Evolutionary conservation across 2,113 vertebrate species (phyloP), one percentile per base, ranked within the genome.

Genomic region (Neoarius graeffei): DNA sequence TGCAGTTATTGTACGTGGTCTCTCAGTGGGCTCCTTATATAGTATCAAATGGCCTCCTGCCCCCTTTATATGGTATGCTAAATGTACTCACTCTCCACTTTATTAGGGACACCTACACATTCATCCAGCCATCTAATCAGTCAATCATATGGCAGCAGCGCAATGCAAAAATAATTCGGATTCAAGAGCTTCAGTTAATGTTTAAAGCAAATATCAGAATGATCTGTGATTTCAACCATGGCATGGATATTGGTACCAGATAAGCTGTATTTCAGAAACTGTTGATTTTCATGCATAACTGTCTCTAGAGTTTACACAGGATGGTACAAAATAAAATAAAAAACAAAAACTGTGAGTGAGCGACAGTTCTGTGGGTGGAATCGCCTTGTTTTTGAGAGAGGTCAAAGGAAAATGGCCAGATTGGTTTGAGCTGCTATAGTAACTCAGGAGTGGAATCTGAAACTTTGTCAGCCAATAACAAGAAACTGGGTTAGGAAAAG

Each of bases 1-100:
- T 82, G 57, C 48, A 56, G 76, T 85, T 85, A 66, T 30, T 42
- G 52, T 76, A 42, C 84, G 27, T 17, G 73, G n/a, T 57, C 84
- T 82, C 14, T 74, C 20, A 77, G 8, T 64, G 73, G 56, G 25
- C 35, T 42, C 35, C 35, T 42, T 42, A 42, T 42, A 42, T 42
- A 42, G 35, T 2, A 42, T 42, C 35, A 42, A 42, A 42, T 42
- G 50, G 13, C 23, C 23, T 54, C 11, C 74, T 54, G 4, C 20
- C 19, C 42, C 3, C 23, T 76, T 76, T 50, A 11, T 48, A 48
- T 74, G 67, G 17, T 35, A 23, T 74, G 67, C 35, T 35, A 23
- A 73, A 48, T 48, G 48, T 48, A 76, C 42, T 52, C 42, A 11
- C 1, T 76, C 20, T 76, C 42, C 20, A 50, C 48, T 25, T 76